Conservation (phyloP, 2,888 invertebrate genomes). For the Dusona sp. region DNA sequence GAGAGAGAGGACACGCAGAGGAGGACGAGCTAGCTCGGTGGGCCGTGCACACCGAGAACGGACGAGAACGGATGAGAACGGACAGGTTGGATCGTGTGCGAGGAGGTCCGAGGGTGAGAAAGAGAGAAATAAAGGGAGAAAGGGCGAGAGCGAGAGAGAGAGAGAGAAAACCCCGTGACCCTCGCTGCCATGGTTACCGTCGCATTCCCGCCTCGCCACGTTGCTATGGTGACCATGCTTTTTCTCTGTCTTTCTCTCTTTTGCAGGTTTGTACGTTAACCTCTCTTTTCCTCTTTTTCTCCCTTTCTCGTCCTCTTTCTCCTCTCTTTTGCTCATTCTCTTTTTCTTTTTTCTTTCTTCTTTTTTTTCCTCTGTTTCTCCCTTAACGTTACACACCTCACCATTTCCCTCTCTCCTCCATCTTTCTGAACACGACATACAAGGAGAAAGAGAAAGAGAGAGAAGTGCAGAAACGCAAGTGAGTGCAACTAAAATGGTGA, state of each 20-base stretch:
- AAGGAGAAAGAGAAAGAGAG: constrained; percentile 62
- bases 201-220: constrained; percentile 85
- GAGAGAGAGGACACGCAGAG: constrained; percentile 35
- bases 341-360: constrained; percentile 48
- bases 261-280: constrained; percentile 54
- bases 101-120: constrained; percentile 44
- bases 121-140: constrained; percentile 75
- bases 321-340: constrained; percentile 64
- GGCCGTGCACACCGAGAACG: constrained; percentile 75
- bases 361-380: constrained; percentile 63
- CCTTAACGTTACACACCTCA: constrained; percentile 65
- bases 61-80: constrained; percentile 81
- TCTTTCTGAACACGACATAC: constrained; percentile 39
- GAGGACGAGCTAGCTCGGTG: constrained; percentile 67
- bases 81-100: constrained; percentile 78
- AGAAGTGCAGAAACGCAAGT: constrained; percentile 55
- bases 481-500: constrained; percentile 53
- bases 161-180: constrained; percentile 74
- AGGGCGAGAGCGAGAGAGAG: constrained; percentile 75
- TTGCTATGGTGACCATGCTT: constrained; percentile 87
- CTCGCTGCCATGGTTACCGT: constrained; percentile 84
- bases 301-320: constrained; percentile 62
- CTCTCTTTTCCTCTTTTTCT: constrained; percentile 20
- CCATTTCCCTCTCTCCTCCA: constrained; percentile 58
- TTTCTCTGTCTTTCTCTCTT: constrained; percentile 43